These are phyloP conservation scores for Bruchidius siliquastri DNA, from an alignment of 2,888 invertebrate genomes.

Conservation along the genomic window DNA sequence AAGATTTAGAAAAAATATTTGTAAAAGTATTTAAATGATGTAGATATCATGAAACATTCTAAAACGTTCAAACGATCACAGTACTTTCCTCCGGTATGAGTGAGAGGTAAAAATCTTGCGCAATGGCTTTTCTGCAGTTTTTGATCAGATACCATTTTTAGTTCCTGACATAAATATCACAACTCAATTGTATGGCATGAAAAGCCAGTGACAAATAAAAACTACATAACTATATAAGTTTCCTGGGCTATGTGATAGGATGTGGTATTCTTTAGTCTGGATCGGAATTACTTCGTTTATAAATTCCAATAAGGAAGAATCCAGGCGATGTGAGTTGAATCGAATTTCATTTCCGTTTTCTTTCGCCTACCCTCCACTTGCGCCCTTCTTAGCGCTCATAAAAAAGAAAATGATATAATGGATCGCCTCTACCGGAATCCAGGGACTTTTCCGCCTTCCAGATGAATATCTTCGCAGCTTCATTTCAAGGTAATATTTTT, in stretches of 20 bases:
- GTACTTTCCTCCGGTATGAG: too few species aligned
- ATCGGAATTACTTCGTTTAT: constrained; percentile 37
- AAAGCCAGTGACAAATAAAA: too few species aligned
- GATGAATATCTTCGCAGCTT: not conserved
- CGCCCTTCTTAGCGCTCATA: not conserved
- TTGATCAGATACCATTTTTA: too few species aligned
- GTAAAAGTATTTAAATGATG: too few species aligned
- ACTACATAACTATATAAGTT: too few species aligned
- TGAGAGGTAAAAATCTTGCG: too few species aligned
- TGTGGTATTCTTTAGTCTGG: constrained; percentile 17
- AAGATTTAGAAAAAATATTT: too few species aligned
- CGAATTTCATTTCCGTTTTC: constrained; percentile 25
- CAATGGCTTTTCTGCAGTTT: too few species aligned
- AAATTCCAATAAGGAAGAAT: constrained; percentile 32
- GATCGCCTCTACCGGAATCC: not conserved
- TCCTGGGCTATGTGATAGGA: not conserved
- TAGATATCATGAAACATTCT: too few species aligned
- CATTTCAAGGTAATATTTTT: not conserved
- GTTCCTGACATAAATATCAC: too few species aligned
- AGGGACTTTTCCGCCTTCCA: not conserved
- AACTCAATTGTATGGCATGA: too few species aligned
- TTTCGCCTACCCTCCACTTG: constrained; percentile 9
- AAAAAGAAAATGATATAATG: not conserved
- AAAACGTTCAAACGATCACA: too few species aligned
- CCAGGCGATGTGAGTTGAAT: constrained; percentile 8